Conservation (phyloP, 2,113 vertebrate genomes). For the Scartelaos histophorus region DNA sequence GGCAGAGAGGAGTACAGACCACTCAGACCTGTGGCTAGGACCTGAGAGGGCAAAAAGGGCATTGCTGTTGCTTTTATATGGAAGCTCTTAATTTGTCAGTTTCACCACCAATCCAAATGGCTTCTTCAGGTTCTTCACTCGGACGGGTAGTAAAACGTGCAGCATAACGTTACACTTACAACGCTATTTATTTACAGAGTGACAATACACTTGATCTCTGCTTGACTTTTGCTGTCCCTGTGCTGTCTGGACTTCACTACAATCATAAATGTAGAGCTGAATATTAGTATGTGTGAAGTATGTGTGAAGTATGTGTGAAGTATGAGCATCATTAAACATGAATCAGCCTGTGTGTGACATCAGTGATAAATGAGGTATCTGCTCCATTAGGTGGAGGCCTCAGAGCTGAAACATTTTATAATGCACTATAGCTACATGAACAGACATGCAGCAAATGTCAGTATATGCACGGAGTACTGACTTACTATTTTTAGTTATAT, state of each 20-base stretch:
- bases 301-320: conserved; percentile 5
- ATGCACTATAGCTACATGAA: not conserved
- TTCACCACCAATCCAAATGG: too few species aligned
- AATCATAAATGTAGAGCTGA: conserved; percentile 12
- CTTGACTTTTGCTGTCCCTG: too few species aligned
- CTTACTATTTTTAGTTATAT: too few species aligned
- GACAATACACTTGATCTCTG: too few species aligned
- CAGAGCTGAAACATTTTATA: not conserved
- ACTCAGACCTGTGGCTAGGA: conserved; percentile 93
- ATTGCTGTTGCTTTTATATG: too few species aligned
- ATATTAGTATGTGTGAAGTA: conserved; percentile 9
- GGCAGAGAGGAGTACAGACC: conserved; percentile 95
- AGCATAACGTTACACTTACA: too few species aligned
- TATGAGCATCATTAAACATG: conserved; percentile 23
- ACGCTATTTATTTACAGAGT: too few species aligned
- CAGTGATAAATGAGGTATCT: not conserved
- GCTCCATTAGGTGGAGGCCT: not conserved
- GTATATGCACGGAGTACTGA: not conserved
- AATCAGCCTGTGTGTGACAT: conserved; percentile 13
- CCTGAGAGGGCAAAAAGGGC: conserved; percentile 70
- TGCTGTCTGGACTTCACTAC: not conserved
- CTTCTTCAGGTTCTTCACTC: too few species aligned
- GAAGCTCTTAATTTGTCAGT: too few species aligned
- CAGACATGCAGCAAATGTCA: not conserved
- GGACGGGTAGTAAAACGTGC: too few species aligned